These are phyloP conservation scores for Heterocephalus glaber DNA, from an alignment of 2,113 vertebrate genomes.

Conservation along the genomic window DNA sequence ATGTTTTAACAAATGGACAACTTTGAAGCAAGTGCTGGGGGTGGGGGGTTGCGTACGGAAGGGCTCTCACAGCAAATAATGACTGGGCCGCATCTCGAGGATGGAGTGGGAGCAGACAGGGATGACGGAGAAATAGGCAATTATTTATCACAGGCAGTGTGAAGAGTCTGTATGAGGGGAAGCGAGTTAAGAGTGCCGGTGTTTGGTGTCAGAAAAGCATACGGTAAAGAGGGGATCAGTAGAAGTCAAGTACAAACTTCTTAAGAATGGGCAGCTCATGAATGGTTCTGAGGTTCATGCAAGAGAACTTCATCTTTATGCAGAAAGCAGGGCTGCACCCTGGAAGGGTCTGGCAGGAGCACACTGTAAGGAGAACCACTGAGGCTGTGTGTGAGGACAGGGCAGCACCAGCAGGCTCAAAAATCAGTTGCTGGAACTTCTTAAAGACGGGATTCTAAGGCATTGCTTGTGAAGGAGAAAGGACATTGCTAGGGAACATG, in stretches of 20 bases:
- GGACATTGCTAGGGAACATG: neutral
- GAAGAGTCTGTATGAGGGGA: neutral
- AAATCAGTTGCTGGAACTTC: neutral
- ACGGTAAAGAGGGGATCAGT: neutral
- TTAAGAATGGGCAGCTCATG: neutral
- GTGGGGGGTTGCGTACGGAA: neutral
- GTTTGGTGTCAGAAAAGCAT: neutral
- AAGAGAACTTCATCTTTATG: neutral
- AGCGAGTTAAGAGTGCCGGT: neutral
- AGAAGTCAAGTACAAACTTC: neutral
- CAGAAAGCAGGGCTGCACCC: neutral
- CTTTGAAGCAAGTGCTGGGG: neutral
- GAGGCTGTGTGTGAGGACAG: neutral
- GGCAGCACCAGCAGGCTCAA: neutral
- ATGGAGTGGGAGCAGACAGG: neutral
- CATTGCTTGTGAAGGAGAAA: neutral
- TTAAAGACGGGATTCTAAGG: neutral
- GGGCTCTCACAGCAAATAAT: neutral
- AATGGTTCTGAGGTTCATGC: neutral
- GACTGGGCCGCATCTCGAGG: neutral
- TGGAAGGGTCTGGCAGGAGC: neutral
- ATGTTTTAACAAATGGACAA: neutral
- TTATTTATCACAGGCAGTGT: rapidly evolving
- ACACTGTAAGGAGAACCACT: rapidly evolving
- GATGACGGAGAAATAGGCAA: neutral